Evolutionary conservation across 2,113 vertebrate species (phyloP).

Genomic region (Microcebus griseorufus): DNA sequence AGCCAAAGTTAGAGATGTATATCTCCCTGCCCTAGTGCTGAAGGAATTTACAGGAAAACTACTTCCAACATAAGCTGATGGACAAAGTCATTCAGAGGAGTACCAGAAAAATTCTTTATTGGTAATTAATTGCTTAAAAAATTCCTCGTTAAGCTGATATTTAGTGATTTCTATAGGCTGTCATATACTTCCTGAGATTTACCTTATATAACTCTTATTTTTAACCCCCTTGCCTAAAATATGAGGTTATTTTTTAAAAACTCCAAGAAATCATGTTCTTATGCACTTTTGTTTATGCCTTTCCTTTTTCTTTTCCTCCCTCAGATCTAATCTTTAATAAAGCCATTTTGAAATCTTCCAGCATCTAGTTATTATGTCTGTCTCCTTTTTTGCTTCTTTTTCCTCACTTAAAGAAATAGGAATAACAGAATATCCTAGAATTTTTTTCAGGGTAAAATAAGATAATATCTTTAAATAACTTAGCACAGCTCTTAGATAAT

Average conservation of each 20-base stretch:
- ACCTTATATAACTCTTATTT: not conserved
- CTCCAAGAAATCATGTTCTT: not conserved
- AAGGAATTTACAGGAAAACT: not conserved
- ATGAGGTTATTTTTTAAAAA: not conserved
- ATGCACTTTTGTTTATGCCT: fast-evolving
- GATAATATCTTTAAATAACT: not conserved
- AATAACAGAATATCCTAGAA: not conserved
- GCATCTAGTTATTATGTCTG: not conserved
- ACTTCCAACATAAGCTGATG: not conserved
- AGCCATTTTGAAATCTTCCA: not conserved
- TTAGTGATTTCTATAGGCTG: not conserved
- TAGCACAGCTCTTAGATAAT: not conserved
- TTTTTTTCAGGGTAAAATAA: not conserved
- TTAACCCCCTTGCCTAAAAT: not conserved
- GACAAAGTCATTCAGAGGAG: not conserved
- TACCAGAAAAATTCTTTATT: not conserved
- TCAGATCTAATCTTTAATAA: not conserved
- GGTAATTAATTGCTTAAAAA: not conserved
- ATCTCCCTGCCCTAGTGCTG: not conserved
- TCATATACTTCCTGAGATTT: not conserved
- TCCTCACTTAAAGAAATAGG: not conserved
- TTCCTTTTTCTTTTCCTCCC: not conserved
- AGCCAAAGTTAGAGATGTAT: not conserved
- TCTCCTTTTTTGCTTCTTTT: not conserved
- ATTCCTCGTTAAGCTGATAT: not conserved